A percentile compares a stretch with the other conserved stretches of the same genome.
Evolutionary conservation across 2,113 vertebrate species (phyloP).

Genomic region (Takifugu flavidus): DNA sequence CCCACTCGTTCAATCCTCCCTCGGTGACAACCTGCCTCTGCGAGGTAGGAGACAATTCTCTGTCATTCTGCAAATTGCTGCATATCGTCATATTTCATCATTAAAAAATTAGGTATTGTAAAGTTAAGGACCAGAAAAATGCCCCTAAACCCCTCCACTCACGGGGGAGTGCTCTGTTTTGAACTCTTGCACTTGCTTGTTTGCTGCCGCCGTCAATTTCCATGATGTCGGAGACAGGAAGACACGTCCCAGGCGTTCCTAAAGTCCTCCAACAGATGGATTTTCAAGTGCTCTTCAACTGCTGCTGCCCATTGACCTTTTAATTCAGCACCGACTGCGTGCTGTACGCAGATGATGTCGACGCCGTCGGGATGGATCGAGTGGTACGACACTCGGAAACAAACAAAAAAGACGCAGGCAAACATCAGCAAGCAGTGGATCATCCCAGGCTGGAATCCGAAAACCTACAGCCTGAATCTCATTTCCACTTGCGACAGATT

Average conservation of each 20-base stretch:
- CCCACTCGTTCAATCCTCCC: slow-evolving; percentile 40
- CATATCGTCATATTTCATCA: too few relatives aligned
- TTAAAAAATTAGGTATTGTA: not conserved
- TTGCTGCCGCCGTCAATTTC: slow-evolving; percentile 20
- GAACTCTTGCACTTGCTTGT: not conserved
- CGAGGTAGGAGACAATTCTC: not conserved
- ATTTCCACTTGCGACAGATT: slow-evolving; percentile 44
- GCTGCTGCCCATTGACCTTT: slow-evolving; percentile 61
- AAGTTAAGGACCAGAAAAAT: slow-evolving; percentile 1
- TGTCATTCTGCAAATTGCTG: too few relatives aligned
- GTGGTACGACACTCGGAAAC: not conserved
- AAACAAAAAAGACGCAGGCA: too few relatives aligned
- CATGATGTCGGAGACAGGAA: slow-evolving; percentile 10
- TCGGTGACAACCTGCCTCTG: slow-evolving; percentile 4
- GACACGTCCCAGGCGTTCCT: slow-evolving; percentile 25
- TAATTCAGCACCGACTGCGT: slow-evolving; percentile 28
- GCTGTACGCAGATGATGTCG: slow-evolving; percentile 28
- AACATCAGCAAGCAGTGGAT: slow-evolving; percentile 13
- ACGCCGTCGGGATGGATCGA: slow-evolving; percentile 14
- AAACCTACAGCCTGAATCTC: slow-evolving; percentile 35
- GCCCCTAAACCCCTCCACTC: not conserved
- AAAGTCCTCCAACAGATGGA: slow-evolving; percentile 33
- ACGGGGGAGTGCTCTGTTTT: not conserved
- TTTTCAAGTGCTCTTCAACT: slow-evolving; percentile 53
- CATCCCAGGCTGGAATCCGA: slow-evolving; percentile 1